Evolutionary conservation across 2,888 invertebrate species (phyloP), one percentile per base, ranked within the genome.

Genomic region (Buathra laborator): DNA sequence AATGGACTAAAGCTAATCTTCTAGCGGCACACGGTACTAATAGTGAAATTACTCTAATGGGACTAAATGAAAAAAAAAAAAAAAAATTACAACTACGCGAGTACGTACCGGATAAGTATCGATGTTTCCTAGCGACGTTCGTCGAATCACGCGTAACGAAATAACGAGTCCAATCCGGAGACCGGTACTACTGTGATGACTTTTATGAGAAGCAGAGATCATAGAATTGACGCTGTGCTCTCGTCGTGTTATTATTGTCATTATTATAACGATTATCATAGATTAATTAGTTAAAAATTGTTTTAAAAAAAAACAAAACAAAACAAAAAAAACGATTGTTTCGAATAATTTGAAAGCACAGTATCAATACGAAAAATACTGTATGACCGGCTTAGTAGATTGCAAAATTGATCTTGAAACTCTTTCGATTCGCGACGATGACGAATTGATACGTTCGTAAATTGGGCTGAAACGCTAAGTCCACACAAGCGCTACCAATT

Each of bases 1-100:
- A 89, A 89, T 86, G 90, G 88, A 89, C 86, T 88, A 89, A 88
- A 87, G 88, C 87, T 89, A 90, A 88, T 86, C 12, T 83, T 90
- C 88, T 92, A 92, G 91, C 90, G 89, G 90, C 92, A 90, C 92
- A 87, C 89, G 88, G 89, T 91, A 92, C 89, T 91, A 91, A 89
- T 92, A 92, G 91, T 86, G 88, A 85, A 88, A 90, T 86, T 87
- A 89, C 77, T 86, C 85, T 85, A 86, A 85, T 67, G 76, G 76
- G 53, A 84, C 56, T 66, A 75, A 90, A 89, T 14, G 64, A 74
- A 53, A 19, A n/a, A 51, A 70, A 71, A 16, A 44, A 53, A 70
- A 68, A 75, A 16, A 37, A 53, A 64, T 66, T 71, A 64, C 71
- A 48, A 77, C 14, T 67, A 68, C 53, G 48, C 37, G 66, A 59